These are phyloP conservation scores for Torymus texanus DNA, from an alignment of 2,888 invertebrate species.

Conservation along the genomic window DNA sequence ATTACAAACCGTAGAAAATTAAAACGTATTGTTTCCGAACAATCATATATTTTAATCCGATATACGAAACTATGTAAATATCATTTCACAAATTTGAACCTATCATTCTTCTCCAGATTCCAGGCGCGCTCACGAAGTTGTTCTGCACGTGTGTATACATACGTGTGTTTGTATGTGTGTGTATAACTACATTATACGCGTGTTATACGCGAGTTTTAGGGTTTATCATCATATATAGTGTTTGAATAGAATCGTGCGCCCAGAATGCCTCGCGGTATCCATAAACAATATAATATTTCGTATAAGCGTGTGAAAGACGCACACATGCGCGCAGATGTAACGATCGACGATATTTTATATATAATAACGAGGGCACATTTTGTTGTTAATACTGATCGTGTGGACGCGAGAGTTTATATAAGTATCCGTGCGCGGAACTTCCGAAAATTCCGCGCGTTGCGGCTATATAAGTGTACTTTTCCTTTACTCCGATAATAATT, in stretches of 20 bases:
- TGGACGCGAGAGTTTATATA: background rate
- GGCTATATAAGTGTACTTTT: conserved; percentile 8
- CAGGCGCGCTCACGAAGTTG: background rate
- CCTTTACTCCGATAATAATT: background rate
- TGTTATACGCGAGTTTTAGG: no score
- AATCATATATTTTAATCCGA: no score
- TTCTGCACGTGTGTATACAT: background rate
- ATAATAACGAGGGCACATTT: conserved; percentile 18
- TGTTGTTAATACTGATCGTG: conserved; percentile 44
- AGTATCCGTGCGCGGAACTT: background rate
- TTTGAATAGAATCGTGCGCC: background rate
- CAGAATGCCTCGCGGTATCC: conserved; percentile 8
- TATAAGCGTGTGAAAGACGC: conserved; percentile 1
- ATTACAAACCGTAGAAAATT: no score
- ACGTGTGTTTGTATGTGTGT: background rate
- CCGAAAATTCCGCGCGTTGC: background rate
- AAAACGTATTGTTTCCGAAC: no score
- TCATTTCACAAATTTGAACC: no score
- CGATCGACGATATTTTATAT: background rate
- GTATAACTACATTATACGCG: background rate
- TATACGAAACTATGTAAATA: no score
- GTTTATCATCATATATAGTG: no score
- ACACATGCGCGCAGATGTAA: background rate
- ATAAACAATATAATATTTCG: conserved; percentile 11
- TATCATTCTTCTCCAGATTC: no score